phyloP scores from a whole-genome alignment of 1,140 invertebrate species.

The Megalopta genalis region DNA sequence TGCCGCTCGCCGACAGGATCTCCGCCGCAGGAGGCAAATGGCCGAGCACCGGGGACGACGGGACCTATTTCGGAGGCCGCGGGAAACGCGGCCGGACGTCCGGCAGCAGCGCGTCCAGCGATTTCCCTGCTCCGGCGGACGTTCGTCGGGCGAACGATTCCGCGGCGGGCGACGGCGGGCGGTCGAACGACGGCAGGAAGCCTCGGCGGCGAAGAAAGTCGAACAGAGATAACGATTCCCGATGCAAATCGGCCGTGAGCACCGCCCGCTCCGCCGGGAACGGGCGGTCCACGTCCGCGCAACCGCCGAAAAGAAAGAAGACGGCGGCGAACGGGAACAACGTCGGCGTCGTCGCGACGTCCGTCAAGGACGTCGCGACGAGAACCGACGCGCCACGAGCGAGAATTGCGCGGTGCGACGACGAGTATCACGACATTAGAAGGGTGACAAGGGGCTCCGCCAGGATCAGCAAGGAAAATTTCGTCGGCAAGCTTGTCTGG shows the following conservation, averaged over 20 bases:
- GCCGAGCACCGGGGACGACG: not conserved
- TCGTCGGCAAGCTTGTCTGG: slow-evolving; percentile 61
- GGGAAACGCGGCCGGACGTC: not conserved
- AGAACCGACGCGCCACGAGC: not conserved
- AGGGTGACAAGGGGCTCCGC: slow-evolving; percentile 50
- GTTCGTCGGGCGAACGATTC: not conserved
- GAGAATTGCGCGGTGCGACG: not conserved
- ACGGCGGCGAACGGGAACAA: not conserved
- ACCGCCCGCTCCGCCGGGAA: no score
- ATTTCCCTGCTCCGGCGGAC: not conserved
- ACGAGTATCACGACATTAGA: not conserved
- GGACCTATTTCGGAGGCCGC: not conserved
- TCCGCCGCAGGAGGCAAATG: not conserved
- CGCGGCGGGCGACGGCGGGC: not conserved
- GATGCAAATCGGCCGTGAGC: not conserved
- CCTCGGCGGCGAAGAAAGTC: not conserved
- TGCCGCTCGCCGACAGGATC: not conserved
- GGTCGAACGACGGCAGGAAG: not conserved
- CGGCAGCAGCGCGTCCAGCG: not conserved
- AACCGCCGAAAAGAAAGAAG: not conserved
- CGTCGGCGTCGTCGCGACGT: not conserved
- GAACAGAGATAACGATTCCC: no score
- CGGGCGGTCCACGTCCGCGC: no score
- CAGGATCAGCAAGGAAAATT: slow-evolving; percentile 34
- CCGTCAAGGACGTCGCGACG: not conserved